Percentiles rank a stretch among this genome's conserved stretches.
Evolutionary conservation across 2,113 vertebrate genomes (phyloP).

Genomic region (Regulus satrapa): DNA sequence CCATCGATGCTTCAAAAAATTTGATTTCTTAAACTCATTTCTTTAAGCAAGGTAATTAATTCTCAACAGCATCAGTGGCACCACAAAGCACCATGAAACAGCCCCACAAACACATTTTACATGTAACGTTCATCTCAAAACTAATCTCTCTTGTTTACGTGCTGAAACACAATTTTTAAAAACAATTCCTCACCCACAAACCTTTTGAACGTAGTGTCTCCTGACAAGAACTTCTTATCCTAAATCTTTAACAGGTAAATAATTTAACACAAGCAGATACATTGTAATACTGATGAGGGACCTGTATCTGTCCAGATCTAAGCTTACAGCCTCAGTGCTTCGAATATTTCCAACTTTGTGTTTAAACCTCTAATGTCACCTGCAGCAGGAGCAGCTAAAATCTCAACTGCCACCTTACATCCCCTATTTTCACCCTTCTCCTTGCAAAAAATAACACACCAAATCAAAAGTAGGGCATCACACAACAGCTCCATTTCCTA

Average conservation of each 20-base stretch:
- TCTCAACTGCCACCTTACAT: background rate
- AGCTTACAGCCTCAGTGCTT: background rate
- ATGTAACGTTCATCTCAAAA: background rate
- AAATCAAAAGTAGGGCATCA: background rate
- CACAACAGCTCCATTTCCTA: background rate
- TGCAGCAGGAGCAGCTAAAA: background rate
- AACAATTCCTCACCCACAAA: background rate
- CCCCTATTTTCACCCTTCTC: background rate
- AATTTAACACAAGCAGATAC: background rate
- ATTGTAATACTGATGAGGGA: background rate
- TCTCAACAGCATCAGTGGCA: background rate
- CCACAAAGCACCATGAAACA: background rate
- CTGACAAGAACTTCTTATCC: background rate
- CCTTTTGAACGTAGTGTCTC: background rate
- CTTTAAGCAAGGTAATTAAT: background rate
- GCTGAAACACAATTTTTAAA: background rate
- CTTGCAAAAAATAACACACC: background rate
- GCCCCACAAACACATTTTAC: background rate
- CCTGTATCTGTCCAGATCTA: background rate
- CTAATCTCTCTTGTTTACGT: background rate
- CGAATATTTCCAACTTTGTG: background rate
- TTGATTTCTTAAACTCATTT: background rate
- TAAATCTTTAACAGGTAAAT: background rate
- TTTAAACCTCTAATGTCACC: background rate
- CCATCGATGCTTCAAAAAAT: background rate